Conservation (phyloP, 2,797 vertebrate genomes). For the Numenius phaeopus region DNA sequence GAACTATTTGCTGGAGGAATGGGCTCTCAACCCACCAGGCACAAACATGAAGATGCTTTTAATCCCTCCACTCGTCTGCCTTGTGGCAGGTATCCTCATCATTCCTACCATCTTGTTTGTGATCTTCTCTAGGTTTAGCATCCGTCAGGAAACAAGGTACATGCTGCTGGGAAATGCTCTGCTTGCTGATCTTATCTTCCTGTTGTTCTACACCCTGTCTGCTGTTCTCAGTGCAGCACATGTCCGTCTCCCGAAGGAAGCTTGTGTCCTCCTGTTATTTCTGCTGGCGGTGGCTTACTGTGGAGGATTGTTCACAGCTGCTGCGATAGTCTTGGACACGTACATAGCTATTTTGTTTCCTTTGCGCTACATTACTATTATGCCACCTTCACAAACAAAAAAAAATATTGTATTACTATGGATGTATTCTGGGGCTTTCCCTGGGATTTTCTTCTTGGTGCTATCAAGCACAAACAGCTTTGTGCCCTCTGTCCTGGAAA, state of each 20-base stretch:
- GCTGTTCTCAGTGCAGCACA: conserved; percentile 74
- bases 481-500: conserved; percentile 66
- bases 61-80: conserved; percentile 78
- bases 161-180: conserved; percentile 83
- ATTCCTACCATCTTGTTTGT: conserved; percentile 81
- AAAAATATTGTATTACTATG: conserved; percentile 74
- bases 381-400: conserved; percentile 78
- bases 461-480: conserved; percentile 70
- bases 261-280: conserved; percentile 79
- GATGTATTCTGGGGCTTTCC: conserved; percentile 70
- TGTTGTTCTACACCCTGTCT: conserved; percentile 77
- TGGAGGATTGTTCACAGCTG: conserved; percentile 81
- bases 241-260: conserved; percentile 70
- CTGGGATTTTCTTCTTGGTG: conserved; percentile 75
- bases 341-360: conserved; percentile 82
- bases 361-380: conserved; percentile 77
- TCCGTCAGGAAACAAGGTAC: conserved; percentile 83
- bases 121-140: conserved; percentile 75
- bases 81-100: conserved; percentile 74
- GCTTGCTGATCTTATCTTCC: conserved; percentile 83
- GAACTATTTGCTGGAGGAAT: conserved; percentile 40
- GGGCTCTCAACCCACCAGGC: conserved; percentile 42
- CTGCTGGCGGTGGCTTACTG: conserved; percentile 77
- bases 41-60: conserved; percentile 74
- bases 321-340: conserved; percentile 82